These are phyloP conservation scores for Archilochus colubris DNA, from an alignment of 2,113 vertebrate genomes.

Conservation along the genomic window DNA sequence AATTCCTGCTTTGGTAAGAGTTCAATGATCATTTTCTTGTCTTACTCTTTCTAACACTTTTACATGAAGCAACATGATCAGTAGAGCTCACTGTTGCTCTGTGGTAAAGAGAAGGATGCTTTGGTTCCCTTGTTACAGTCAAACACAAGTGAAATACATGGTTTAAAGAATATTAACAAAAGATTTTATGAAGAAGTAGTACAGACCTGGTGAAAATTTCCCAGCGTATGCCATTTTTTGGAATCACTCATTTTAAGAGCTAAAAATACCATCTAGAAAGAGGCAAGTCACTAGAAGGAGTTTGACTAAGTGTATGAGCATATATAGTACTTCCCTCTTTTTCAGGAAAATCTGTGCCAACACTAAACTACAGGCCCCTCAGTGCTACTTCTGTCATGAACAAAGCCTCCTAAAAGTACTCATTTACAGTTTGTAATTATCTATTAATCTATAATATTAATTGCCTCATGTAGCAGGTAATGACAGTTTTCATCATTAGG, in stretches of 20 bases:
- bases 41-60: neutral
- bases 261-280: neutral
- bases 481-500: neutral
- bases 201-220: neutral
- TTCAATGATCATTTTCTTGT: neutral
- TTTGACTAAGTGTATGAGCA: neutral
- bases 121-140: neutral
- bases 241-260: neutral
- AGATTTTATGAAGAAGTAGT: neutral
- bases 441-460: neutral
- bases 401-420: neutral
- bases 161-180: neutral
- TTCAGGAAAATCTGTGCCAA: neutral
- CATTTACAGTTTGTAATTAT: neutral
- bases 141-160: neutral
- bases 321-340: neutral
- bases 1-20: slow-evolving; percentile 91
- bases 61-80: neutral
- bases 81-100: neutral
- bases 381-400: neutral
- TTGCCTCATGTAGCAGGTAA: neutral
- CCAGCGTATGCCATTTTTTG: neutral
- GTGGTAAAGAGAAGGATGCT: neutral
- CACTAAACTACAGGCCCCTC: neutral
- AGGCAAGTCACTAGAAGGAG: neutral